Evolutionary conservation across 2,888 invertebrate species (phyloP), one percentile per base, ranked within the genome.

Genomic region (Rhopalosiphum nymphaeae): DNA sequence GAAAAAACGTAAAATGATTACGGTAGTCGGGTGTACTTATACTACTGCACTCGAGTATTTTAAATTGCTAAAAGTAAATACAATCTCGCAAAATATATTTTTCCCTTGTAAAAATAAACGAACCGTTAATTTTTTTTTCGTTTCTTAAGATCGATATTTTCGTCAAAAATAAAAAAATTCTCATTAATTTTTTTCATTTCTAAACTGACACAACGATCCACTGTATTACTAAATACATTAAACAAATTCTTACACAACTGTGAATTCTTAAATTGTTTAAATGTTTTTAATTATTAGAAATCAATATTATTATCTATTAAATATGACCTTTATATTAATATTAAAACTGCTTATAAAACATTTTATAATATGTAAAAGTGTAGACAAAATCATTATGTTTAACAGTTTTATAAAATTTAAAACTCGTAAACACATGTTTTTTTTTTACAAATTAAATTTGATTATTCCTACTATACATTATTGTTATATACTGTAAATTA

Each of bases 21-120:
- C 56, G 16, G 42, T 89, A 89, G 89, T 44, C 11, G 29, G 53
- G 26, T 16, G 44, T 5, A 16, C n/a, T n/a, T 29, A 21, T 36
- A 21, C n/a, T 36, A 44, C 42, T 89, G 36, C 56, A 89, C 89
- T 89, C 44, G 44, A 89, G 89, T 89, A 44, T 89, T 90, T 90
- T 90, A 61, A 90, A 90, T 61, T 61, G 61, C 61, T 53, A 21
- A 90, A 67, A 42, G 90, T 90, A 61, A 67, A 90, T 78, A 78
- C 78, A 78, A 91, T 78, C 53, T 84, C 16, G 78, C 78, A 42
- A 46, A 78, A 78, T 26, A 53, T 84, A 49, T 78, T 91, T 53
- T 42, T 49, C 36, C 49, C 49, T 49, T 42, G 42, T 78, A 53
- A 78, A 91, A 78, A 78, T 49, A 89, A 89, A 89, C 89, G 78